Conservation (phyloP, 2,797 vertebrate species). For the Periparus ater region DNA sequence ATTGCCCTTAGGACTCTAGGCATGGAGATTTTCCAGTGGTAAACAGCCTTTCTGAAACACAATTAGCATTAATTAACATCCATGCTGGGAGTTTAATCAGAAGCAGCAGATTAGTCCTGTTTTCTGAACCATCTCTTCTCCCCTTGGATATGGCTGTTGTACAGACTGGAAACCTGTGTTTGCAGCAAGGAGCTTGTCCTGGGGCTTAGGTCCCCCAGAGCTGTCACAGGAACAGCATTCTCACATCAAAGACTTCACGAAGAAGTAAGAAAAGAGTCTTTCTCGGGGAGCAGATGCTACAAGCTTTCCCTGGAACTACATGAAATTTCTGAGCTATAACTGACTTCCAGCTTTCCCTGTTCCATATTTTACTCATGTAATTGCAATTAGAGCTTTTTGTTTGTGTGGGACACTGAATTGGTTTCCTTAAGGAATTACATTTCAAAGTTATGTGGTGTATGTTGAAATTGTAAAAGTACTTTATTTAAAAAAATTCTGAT, state of each 20-base stretch:
- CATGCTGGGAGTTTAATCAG: conserved; percentile 47
- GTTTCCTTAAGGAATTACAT: neutral
- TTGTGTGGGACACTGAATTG: neutral
- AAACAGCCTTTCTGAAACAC: conserved; percentile 34
- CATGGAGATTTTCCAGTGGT: conserved; percentile 3
- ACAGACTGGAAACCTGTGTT: neutral
- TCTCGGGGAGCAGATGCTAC: neutral
- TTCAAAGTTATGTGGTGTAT: neutral
- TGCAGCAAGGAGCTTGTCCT: neutral
- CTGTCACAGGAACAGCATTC: neutral
- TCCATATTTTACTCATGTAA: neutral
- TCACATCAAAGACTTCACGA: neutral
- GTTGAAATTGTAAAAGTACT: neutral
- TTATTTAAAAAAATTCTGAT: neutral
- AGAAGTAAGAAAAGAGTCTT: neutral
- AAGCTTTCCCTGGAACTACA: neutral
- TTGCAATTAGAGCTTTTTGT: neutral
- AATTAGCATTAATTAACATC: conserved; percentile 57
- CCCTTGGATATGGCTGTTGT: neutral
- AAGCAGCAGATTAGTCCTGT: conserved; percentile 17
- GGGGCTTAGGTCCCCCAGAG: neutral
- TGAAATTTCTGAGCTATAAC: neutral
- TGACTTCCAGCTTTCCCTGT: neutral
- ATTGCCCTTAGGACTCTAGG: neutral
- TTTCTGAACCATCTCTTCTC: neutral